Base-by-base conservation (phyloP, 2,888 invertebrate genomes). In the Phaedon cochleariae region DNA sequence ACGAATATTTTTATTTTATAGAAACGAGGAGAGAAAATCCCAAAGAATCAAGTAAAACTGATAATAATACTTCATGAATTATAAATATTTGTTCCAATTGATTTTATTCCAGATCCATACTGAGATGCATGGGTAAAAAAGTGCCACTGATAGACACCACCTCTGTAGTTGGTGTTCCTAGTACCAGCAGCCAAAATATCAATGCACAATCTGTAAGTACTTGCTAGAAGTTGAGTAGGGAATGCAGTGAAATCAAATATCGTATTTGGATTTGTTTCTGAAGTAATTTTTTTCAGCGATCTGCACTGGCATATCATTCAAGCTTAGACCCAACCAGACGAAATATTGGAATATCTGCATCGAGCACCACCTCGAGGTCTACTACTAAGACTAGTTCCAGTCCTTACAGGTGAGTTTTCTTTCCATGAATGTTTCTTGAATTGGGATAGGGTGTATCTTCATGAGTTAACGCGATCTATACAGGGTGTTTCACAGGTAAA, bases 311-410 rank as follows among this genome's bases (percentile, higher is more conserved):
- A 1, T 95, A 95, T 79, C 91, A 93, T 78, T 88, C 90, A 41
- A 88, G 89, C 53, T 80, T 88, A 73, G 88, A 89, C 68, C 87
- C 89, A 22, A 86, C 87, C 41, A 83, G 91, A 72, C 85, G 94
- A 53, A 93, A 94, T 81, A 91, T 96, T 68, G 97, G 97, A 31
- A 96, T 97, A 74, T 96, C 97, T 10, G 95, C 96, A 0, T 96
- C 96, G 0, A 96, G 96, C 66, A 97, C 97, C 0, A 97, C 97
- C 0, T 96, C 96, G 0, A 87, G 96, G 70, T 96, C 96, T 29
- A 97, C 97, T 0, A 96, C 94, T 54, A 97, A 97, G 83, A 97
- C 97, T 12, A 93, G 95, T 76, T 95, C 96, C 26, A 95, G 96
- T 82, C 95, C 96, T 9, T 97, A 96, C 80, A 90, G 93, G 90